Percentiles rank a stretch among this genome's conserved stretches.
Evolutionary conservation across 2,888 invertebrate species (phyloP).

Genomic region (Thera britannica): DNA sequence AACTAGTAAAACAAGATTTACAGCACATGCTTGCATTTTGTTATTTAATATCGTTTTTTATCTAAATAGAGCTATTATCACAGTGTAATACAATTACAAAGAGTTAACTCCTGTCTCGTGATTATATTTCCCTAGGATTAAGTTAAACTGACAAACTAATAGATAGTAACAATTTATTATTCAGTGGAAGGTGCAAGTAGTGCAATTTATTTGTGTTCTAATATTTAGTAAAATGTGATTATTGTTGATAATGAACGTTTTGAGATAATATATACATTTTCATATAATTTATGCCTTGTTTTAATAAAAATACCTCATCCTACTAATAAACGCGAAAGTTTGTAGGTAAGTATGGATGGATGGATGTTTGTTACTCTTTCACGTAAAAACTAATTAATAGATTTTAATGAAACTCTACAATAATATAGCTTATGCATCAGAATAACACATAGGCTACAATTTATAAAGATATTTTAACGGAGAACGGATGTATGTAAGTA

Average conservation of each 20-base stretch:
- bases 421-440: no score
- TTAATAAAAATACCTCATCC: background rate
- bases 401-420: no score
- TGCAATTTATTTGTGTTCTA: constrained; percentile 63
- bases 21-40: constrained; percentile 13
- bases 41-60: constrained; percentile 9
- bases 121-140: constrained; percentile 39
- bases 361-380: no score
- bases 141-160: constrained; percentile 38
- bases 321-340: no score
- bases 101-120: constrained; percentile 37
- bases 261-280: constrained; percentile 69
- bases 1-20: constrained; percentile 4
- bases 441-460: no score
- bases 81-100: constrained; percentile 32
- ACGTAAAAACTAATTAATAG: no score
- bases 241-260: constrained; percentile 74
- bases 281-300: constrained; percentile 45
- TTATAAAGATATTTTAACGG: no score
- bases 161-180: constrained; percentile 34
- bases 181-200: constrained; percentile 55
- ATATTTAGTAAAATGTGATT: constrained; percentile 67
- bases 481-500: no score
- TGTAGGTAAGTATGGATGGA: no score
- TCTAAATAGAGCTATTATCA: constrained; percentile 20